phyloP scores from a whole-genome alignment of 1,140 invertebrate genomes.

The Neuroterus valhalla region DNA sequence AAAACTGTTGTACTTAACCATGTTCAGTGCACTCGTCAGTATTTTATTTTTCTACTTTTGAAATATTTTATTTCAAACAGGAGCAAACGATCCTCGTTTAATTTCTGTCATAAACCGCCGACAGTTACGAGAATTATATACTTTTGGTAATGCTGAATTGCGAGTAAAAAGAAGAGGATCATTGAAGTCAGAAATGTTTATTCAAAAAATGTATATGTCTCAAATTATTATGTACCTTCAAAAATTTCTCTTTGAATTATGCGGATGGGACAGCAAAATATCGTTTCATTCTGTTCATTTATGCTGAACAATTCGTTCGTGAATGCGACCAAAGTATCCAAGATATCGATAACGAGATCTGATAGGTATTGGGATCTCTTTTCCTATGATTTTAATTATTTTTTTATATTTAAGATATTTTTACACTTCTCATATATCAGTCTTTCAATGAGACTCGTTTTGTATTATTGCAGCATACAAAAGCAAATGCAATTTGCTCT shows the following conservation, averaged over 20 bases:
- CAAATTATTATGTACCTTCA: no score
- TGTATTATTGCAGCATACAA: background rate
- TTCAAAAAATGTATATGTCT: no score
- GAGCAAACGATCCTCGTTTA: slow-evolving; percentile 12
- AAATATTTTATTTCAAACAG: slow-evolving; percentile 30
- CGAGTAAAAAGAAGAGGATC: no score
- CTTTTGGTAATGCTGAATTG: background rate
- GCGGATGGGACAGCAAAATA: no score
- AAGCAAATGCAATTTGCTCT: background rate
- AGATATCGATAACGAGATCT: no score
- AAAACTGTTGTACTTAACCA: background rate
- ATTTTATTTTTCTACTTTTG: slow-evolving; percentile 42
- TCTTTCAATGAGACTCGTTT: background rate
- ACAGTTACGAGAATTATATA: background rate
- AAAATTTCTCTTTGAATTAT: no score
- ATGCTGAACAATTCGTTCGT: background rate
- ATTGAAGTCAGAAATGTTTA: no score
- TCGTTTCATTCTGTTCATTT: no score
- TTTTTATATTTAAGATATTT: background rate
- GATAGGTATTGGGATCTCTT: no score
- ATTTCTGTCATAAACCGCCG: background rate
- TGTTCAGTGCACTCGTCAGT: background rate
- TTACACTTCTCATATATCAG: background rate
- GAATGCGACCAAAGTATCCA: no score
- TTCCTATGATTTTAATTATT: background rate